Conservation (phyloP, 2,888 invertebrate species). For the Drosophila algonquin region DNA sequence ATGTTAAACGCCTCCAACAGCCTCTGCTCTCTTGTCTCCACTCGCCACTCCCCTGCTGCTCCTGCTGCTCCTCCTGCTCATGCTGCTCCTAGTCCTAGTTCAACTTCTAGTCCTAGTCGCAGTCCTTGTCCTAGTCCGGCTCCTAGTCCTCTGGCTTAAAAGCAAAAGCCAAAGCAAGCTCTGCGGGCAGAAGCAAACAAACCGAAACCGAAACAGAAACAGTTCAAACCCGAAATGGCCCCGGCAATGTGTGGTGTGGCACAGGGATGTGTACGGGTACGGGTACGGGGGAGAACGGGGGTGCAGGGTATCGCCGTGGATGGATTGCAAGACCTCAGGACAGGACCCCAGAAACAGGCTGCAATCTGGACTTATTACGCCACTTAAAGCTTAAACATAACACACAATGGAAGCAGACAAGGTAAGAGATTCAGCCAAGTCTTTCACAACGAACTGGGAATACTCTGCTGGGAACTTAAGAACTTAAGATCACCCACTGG, state of each 20-base stretch:
- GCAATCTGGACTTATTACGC: slow-evolving; percentile 76
- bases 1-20: slow-evolving; percentile 72
- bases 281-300: neutral
- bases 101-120: slow-evolving; percentile 9
- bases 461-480: neutral
- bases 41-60: no score
- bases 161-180: slow-evolving; percentile 76
- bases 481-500: no score
- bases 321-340: slow-evolving; percentile 22
- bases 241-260: neutral
- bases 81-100: neutral
- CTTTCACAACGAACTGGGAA: neutral
- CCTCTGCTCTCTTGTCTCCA: neutral
- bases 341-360: slow-evolving; percentile 36
- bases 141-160: slow-evolving; percentile 43
- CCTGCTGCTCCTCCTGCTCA: neutral
- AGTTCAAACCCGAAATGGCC: slow-evolving; percentile 1
- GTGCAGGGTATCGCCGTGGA: neutral
- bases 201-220: slow-evolving; percentile 36
- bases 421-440: neutral
- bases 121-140: slow-evolving; percentile 7
- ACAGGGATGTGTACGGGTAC: neutral
- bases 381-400: slow-evolving; percentile 73
- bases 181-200: slow-evolving; percentile 69
- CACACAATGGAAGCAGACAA: slow-evolving; percentile 22